Conservation (phyloP, 2,797 vertebrate species). For the Phrynocephalus guinanensis region DNA sequence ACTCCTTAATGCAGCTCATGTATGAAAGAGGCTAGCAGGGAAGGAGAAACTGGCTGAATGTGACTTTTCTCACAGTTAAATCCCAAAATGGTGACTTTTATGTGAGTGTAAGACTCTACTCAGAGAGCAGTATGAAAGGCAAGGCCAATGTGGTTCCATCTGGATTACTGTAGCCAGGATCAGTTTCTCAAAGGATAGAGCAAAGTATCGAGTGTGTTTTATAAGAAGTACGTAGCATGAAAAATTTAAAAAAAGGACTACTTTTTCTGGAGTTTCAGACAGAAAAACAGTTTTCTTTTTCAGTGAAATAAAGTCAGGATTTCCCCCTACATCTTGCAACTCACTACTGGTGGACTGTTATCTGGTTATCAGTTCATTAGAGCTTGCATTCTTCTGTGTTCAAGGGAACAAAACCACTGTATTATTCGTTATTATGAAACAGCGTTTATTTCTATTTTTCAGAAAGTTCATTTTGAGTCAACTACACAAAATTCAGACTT, state of each 20-base stretch:
- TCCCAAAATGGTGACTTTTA: no score
- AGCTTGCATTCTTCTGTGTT: not conserved
- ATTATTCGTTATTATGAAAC: constrained; percentile 14
- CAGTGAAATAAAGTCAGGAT: not conserved
- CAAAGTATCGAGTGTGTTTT: no score
- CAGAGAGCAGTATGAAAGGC: no score
- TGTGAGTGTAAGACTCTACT: no score
- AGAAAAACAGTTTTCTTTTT: not conserved
- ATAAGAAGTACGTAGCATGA: no score
- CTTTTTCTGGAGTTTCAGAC: not conserved
- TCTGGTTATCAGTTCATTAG: not conserved
- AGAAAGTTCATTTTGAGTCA: constrained; percentile 88
- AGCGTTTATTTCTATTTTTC: constrained; percentile 57
- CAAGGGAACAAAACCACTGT: constrained; percentile 35
- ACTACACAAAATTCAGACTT: constrained; percentile 84
- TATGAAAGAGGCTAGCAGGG: no score
- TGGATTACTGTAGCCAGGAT: no score
- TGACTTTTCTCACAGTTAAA: no score
- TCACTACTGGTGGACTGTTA: not conserved
- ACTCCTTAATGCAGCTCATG: no score
- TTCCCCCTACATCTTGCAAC: not conserved
- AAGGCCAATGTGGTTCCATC: no score
- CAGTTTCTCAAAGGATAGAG: no score
- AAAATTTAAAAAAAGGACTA: not conserved
- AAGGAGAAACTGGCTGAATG: no score